These are phyloP conservation scores for Cotesia vestalis DNA, from an alignment of 1,140 invertebrate genomes.

Conservation along the genomic window DNA sequence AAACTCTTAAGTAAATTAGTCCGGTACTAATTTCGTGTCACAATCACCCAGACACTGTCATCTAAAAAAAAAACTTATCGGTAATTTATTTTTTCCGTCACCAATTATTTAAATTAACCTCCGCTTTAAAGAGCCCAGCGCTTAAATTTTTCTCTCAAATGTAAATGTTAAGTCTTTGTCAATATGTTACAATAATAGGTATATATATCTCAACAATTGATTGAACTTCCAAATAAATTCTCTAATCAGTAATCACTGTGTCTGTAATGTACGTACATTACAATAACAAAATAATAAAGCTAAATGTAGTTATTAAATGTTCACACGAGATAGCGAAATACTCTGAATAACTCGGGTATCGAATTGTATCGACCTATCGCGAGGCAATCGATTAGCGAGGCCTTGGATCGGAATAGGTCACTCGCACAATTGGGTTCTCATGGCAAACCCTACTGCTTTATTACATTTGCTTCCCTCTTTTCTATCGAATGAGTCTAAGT, in stretches of 20 bases:
- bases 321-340: conserved; percentile 6
- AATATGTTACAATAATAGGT: too few relatives aligned
- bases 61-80: not conserved
- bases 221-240: too few relatives aligned
- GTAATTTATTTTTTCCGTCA: not conserved
- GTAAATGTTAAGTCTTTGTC: too few relatives aligned
- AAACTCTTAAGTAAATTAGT: not conserved
- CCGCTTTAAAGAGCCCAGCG: too few relatives aligned
- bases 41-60: too few relatives aligned
- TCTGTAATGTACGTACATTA: too few relatives aligned
- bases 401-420: conserved; percentile 42
- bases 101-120: not conserved
- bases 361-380: conserved; percentile 29
- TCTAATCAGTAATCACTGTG: too few relatives aligned
- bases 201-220: too few relatives aligned
- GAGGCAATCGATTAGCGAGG: conserved; percentile 37
- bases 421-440: conserved; percentile 33
- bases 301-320: not conserved
- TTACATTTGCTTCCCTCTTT: not conserved
- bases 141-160: too few relatives aligned
- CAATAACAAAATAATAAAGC: too few relatives aligned
- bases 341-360: not conserved
- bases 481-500: not conserved
- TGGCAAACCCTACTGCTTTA: not conserved
- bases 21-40: not conserved